Base-by-base conservation (phyloP, 2,888 invertebrate species). In the Cephus sareptanus region DNA sequence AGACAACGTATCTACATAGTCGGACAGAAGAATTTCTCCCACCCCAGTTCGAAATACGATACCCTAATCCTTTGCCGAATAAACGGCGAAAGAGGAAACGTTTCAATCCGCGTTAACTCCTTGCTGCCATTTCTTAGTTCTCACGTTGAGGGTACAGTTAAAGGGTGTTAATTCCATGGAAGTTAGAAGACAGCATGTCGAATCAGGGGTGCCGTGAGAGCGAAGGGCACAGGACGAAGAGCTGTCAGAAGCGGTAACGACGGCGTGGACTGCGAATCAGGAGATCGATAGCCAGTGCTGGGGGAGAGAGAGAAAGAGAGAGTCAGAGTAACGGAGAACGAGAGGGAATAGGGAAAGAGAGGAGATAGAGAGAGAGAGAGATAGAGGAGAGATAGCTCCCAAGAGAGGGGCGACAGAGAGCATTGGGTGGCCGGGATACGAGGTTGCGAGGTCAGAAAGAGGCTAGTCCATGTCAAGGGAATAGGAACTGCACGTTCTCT, bases 181-280 rank as follows among this genome's bases (percentile, higher is more conserved):
- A 56, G 56, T 56, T 56, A 56, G 23, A 56, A 15, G 56, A 56
- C 56, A 56, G 23, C 56, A 23, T 56, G 23, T 23, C 69, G 74
- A 76, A 31, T 73, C 74, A 77, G 56, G 78, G 74, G 69, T 40
- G 34, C 78, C 69, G 71, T 9, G 33, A 76, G 75, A 77, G 74
- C 56, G 56, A 75, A 77, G 74, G 77, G 70, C 73, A 74, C 73
- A 76, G 77, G 75, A 73, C 73, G 78, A 78, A 73, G 77, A 73
- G 73, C 77, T 73, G 75, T 75, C 77, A 78, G 77, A 78, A 75
- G 77, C 75, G 75, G 75, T 75, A 79, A 75, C 75, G 77, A 70
- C 75, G 71, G 78, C 71, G 70, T 74, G 74, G 78, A 74, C 77
- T 70, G 33, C 77, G 77, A 77, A 77, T 77, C 71, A 70, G 77